Evolutionary conservation across 2,797 vertebrate species (phyloP).

Genomic region (Moxostoma hubbsi): DNA sequence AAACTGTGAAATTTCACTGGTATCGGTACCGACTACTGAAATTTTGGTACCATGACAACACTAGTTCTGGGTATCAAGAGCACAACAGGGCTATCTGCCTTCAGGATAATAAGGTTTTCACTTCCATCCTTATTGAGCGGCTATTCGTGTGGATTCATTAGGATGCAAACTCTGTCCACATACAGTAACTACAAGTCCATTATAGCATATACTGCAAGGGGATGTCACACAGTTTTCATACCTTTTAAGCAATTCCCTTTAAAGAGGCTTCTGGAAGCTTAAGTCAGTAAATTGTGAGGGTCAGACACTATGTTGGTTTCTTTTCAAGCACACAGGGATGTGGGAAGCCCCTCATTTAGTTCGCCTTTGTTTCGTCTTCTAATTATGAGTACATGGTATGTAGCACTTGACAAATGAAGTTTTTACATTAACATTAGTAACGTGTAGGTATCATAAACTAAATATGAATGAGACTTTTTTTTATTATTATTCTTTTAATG

Average conservation of each 20-base stretch:
- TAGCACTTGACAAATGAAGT: no score
- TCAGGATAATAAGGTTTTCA: constrained; percentile 31
- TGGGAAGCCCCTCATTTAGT: not conserved
- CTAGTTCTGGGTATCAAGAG: not conserved
- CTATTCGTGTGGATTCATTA: constrained; percentile 20
- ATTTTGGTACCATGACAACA: no score
- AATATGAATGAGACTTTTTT: no score
- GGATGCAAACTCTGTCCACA: constrained; percentile 15
- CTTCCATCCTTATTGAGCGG: constrained; percentile 3
- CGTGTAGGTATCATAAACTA: no score
- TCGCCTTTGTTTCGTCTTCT: not conserved
- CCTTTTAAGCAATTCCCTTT: constrained; percentile 2
- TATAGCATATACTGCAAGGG: not conserved
- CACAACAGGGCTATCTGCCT: constrained; percentile 9
- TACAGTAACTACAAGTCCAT: not conserved
- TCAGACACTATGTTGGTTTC: not conserved
- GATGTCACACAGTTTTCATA: not conserved
- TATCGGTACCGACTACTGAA: no score
- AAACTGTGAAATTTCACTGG: no score
- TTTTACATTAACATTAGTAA: no score
- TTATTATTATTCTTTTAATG: no score
- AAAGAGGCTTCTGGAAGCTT: not conserved
- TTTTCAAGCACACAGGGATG: not conserved
- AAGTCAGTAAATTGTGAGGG: not conserved
- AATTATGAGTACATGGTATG: no score